Conservation (phyloP, 2,888 invertebrate species). For the Anagyrus pseudococci region DNA sequence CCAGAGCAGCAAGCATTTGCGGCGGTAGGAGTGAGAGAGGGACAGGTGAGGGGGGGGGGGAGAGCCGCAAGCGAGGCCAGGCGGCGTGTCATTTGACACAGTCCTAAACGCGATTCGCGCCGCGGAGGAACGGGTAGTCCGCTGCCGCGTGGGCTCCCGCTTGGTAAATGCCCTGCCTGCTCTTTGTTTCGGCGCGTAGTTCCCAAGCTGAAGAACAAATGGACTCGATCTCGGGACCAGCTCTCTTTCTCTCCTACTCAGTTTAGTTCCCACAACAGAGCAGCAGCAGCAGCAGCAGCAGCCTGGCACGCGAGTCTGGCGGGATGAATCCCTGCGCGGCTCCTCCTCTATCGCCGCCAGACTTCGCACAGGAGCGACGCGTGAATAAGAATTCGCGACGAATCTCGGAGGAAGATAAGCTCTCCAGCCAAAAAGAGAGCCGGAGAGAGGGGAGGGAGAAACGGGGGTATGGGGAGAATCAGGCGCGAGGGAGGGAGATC, state of each 20-base stretch:
- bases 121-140: slow-evolving; percentile 19
- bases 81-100: slow-evolving; percentile 60
- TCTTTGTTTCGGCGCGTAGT: no score
- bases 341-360: slow-evolving; percentile 21
- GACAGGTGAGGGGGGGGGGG: slow-evolving; percentile 4
- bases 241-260: slow-evolving; percentile 2
- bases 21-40: slow-evolving; percentile 15
- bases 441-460: slow-evolving; percentile 15
- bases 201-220: no score
- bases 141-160: slow-evolving; percentile 29
- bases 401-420: slow-evolving; percentile 59
- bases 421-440: slow-evolving; percentile 36
- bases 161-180: no score
- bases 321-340: not conserved
- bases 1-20: slow-evolving; percentile 7
- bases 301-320: not conserved
- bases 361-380: slow-evolving; percentile 19
- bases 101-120: slow-evolving; percentile 60
- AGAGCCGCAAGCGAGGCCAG: no score
- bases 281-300: not conserved
- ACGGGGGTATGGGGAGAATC: slow-evolving; percentile 1
- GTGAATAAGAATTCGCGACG: slow-evolving; percentile 49
- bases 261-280: slow-evolving; percentile 12
- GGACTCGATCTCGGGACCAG: no score
- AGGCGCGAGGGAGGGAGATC: not conserved